These are phyloP conservation scores for Cardiocondyla obscurior DNA, from an alignment of 1,140 invertebrate species.

Conservation along the genomic window DNA sequence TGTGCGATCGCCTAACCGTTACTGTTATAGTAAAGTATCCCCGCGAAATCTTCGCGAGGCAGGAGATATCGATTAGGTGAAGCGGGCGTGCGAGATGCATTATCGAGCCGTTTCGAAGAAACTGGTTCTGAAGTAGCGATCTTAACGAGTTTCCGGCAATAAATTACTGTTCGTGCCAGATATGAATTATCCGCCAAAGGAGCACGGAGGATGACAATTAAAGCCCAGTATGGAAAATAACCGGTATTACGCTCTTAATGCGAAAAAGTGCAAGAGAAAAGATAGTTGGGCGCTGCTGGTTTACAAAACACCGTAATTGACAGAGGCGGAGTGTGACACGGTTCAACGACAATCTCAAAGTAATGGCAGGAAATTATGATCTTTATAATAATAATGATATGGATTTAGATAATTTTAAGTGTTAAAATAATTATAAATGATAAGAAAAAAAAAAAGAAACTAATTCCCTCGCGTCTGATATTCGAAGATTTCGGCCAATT, in stretches of 20 bases:
- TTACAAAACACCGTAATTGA: constrained; percentile 24
- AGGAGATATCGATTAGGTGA: constrained; percentile 30
- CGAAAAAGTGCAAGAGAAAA: constrained; percentile 33
- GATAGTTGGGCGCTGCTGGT: constrained; percentile 7
- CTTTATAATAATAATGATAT: not conserved
- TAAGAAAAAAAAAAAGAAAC: no score
- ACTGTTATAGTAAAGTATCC: constrained; percentile 14
- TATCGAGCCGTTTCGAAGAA: constrained; percentile 32
- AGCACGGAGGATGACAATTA: constrained; percentile 46
- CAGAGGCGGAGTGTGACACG: not conserved
- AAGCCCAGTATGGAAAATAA: constrained; percentile 45
- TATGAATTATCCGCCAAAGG: constrained; percentile 45
- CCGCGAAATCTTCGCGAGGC: not conserved
- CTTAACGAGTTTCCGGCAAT: constrained; percentile 53
- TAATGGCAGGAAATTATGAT: constrained; percentile 29
- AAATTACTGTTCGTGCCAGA: constrained; percentile 44
- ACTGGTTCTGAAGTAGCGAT: constrained; percentile 50
- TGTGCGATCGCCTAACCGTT: not conserved
- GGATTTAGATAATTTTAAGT: not conserved
- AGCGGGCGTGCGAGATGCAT: constrained; percentile 32
- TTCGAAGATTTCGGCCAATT: not conserved
- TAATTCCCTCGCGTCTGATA: not conserved
- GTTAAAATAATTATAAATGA: not conserved
- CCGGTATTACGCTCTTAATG: constrained; percentile 43
- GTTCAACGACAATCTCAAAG: not conserved